Base-by-base conservation (phyloP, 2,888 invertebrate genomes). In the Tetropium fuscum region DNA sequence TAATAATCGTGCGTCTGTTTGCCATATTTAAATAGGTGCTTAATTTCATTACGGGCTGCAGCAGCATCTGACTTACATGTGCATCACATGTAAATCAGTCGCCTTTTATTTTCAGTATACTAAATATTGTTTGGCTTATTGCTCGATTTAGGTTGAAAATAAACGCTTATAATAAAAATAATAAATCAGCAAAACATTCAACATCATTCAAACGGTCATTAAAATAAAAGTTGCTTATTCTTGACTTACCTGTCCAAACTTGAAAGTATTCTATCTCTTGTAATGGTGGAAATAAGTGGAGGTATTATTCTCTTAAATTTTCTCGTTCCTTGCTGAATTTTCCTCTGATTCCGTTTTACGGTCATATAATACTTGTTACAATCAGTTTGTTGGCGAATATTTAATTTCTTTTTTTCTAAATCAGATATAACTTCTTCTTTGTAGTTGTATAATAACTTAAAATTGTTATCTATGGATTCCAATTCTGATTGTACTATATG, bases 181-280 rank as follows among this genome's bases (percentile, higher is more conserved):
- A n/a, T n/a, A n/a, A n/a, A n/a, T n/a, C n/a, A n/a, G n/a, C n/a
- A n/a, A n/a, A n/a, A n/a, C n/a, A n/a, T n/a, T n/a, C n/a, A n/a
- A n/a, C n/a, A n/a, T n/a, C n/a, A n/a, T n/a, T 6, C 6, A 27
- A 27, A 8, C 3, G 10, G 7, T 6, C 2, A 10, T n/a, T 27
- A 3, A 30, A 30, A 2, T 30, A 3, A 30, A 30, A 30, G 2
- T 19, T 44, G 8, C 6, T n/a, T 44, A 6, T 15, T 13, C 3
- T 3, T 34, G 34, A 13, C 45, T 66, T 56, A 66, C 66, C 58
- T 64, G 59, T 66, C 66, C 5, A 66, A 49, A 20, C 58, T 41
- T 30, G 63, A 49, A 44, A 57, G 22, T 6, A 54, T 48, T 36
- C 40, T 44, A 27, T 63, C 64, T 41, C 48, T 58, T 7, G 30